A percentile compares a stretch with the other conserved stretches of the same genome.
Conservation (phyloP, 2,797 vertebrate genomes). For the Geotrypetes seraphini region DNA sequence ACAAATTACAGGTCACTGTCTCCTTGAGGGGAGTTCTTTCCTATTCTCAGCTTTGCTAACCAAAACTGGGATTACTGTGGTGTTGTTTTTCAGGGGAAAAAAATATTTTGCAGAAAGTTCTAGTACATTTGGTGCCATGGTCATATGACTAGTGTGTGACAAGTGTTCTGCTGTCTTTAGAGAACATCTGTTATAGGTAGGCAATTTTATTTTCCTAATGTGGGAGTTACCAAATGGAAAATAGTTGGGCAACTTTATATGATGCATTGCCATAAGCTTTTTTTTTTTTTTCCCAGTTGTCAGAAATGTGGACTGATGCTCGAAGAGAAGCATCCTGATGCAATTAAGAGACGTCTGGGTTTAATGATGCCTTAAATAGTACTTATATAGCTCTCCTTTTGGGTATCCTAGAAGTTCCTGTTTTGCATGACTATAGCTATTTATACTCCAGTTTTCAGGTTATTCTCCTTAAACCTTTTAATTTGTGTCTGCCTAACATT, state of each 20-base stretch:
- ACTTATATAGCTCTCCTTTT: background rate
- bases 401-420: conserved; percentile 2
- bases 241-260: background rate
- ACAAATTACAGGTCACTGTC: no score
- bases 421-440: background rate
- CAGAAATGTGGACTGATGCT: background rate
- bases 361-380: conserved; percentile 4
- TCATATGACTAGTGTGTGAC: no score
- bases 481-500: background rate
- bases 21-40: no score
- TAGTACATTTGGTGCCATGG: no score
- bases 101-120: no score
- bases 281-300: conserved; percentile 4
- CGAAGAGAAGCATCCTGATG: background rate
- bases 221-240: background rate
- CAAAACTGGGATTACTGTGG: no score
- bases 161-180: no score
- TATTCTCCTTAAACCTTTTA: background rate
- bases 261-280: background rate
- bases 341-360: background rate
- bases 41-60: no score
- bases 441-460: background rate
- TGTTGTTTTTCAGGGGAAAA: no score
- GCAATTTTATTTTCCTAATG: no score
- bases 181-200: no score